phyloP scores from a whole-genome alignment of 2,797 vertebrate genomes.

The Trachurus trachurus region DNA sequence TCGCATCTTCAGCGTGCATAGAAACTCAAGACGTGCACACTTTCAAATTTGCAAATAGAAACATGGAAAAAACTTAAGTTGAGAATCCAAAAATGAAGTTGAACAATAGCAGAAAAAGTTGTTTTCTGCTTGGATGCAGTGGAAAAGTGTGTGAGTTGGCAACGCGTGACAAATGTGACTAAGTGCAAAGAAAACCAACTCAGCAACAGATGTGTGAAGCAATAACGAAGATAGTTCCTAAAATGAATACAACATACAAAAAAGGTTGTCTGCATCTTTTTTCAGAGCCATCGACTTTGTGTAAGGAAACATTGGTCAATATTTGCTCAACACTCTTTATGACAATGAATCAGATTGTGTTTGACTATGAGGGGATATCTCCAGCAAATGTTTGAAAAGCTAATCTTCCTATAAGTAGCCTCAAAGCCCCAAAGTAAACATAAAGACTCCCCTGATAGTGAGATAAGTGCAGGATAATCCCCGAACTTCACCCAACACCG shows the following conservation, averaged over 20 bases:
- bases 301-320: not conserved
- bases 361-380: constrained; percentile 16
- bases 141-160: not conserved
- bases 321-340: not conserved
- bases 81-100: too few species aligned
- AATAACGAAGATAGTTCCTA: not conserved
- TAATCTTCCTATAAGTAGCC: constrained; percentile 40
- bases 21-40: too few species aligned
- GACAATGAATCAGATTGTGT: not conserved
- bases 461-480: constrained; percentile 40
- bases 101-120: not conserved
- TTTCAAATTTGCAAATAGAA: not conserved
- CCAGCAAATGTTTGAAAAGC: constrained; percentile 34
- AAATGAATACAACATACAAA: not conserved
- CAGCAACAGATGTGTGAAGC: not conserved
- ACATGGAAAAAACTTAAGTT: not conserved
- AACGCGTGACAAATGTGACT: not conserved
- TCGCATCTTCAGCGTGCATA: too few species aligned
- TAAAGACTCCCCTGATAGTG: not conserved
- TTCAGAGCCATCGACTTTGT: not conserved
- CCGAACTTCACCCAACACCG: not conserved
- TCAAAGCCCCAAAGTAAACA: constrained; percentile 46
- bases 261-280: not conserved
- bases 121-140: not conserved
- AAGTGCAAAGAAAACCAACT: not conserved